Evolutionary conservation across 2,797 vertebrate genomes (phyloP), one percentile per base, ranked within the genome.

Genomic region (Hozukius guyotensis): DNA sequence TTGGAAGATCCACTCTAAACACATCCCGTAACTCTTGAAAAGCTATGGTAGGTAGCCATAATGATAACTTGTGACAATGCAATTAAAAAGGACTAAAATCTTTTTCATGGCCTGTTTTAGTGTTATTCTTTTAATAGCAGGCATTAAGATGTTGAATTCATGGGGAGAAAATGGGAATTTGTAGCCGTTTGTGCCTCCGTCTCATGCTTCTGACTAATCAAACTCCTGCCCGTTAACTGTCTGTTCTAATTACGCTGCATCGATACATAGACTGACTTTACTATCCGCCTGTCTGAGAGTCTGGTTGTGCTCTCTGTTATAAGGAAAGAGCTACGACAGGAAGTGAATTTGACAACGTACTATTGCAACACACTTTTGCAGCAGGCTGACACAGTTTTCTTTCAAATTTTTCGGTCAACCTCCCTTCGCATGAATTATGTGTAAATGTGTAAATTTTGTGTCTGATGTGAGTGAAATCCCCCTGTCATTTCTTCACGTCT

Each of bases 211-310:
- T 74, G 76, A 78, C 87, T 90, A 91, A 92, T 93, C 85, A 88
- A 86, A 86, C 80, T 72, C 2, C 2, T 75, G 69, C 77, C 78
- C 53, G 63, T 88, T 89, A 89, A 90, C 69, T 87, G 81, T 80
- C 87, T 87, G 78, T 64, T 89, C 74, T 90, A 83, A 91, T 93
- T 84, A 91, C 29, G 8, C 75, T 59, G 72, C 81, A 81, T 86
- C 36, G 22, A 77, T 80, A 62, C 80, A 62, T 75, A 85, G 53
- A 14, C 80, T 67, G 72, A 56, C 75, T 77, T 66, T 46, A 78
- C 77, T 77, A 18, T 81, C 65, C 68, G 83, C 59, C 73, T 32
- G 63, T 86, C 24, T 78, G 67, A 75, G n/a, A 6, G 46, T 67
- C 72, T 71, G 18, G 3, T 56, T 34, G 27, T 67, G 68, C 70